phyloP scores from a whole-genome alignment of 2,797 vertebrate genomes.

The Neoniphon sammara region DNA sequence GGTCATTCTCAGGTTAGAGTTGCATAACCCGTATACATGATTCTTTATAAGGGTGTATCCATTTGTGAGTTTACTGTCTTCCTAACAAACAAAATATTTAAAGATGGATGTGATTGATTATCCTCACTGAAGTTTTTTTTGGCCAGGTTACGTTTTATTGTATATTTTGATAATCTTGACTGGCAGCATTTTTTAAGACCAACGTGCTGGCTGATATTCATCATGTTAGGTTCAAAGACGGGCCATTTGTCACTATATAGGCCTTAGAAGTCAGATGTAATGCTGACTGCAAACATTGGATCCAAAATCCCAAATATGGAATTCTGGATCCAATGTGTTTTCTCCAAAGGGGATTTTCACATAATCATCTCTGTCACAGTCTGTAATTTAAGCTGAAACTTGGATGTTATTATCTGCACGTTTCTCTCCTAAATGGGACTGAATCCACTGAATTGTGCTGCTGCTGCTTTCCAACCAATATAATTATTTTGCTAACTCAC shows the following conservation, averaged over 20 bases:
- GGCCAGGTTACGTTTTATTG: constrained; percentile 3
- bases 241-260: constrained; percentile 5
- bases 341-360: too few relatives aligned
- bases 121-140: background rate
- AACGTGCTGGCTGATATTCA: background rate
- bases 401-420: too few relatives aligned
- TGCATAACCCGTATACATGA: background rate
- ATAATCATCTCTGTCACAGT: too few relatives aligned
- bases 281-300: too few relatives aligned
- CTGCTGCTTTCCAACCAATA: too few relatives aligned
- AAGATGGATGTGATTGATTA: background rate
- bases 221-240: constrained; percentile 1
- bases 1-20: constrained; percentile 2
- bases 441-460: too few relatives aligned
- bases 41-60: background rate
- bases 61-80: constrained; percentile 19
- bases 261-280: too few relatives aligned
- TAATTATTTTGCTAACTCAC: too few relatives aligned
- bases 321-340: too few relatives aligned
- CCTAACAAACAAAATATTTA: background rate
- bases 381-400: too few relatives aligned
- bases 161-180: background rate
- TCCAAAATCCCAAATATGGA: too few relatives aligned
- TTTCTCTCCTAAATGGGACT: too few relatives aligned
- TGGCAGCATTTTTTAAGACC: background rate